Conservation (phyloP, 2,888 invertebrate species). For the Peribatodes rhomboidaria region DNA sequence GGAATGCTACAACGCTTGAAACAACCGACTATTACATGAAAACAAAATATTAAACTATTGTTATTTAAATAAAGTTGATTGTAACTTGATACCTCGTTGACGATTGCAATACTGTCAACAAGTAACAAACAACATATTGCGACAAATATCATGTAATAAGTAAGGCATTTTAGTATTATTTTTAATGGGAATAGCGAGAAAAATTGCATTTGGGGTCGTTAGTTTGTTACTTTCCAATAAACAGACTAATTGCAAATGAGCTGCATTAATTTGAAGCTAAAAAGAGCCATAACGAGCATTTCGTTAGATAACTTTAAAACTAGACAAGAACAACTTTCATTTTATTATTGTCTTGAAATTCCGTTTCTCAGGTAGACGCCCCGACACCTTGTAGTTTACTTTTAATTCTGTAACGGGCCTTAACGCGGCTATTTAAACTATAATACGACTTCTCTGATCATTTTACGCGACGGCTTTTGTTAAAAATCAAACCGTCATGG, state of each 20-base stretch:
- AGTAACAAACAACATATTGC: constrained; percentile 7
- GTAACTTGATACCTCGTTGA: constrained; percentile 18
- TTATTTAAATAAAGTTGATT: constrained; percentile 20
- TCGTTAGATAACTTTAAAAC: constrained; percentile 53
- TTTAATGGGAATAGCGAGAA: not conserved
- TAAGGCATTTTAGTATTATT: not conserved
- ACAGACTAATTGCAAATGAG: constrained; percentile 15
- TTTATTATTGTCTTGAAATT: constrained; percentile 57
- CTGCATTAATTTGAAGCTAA: constrained; percentile 21
- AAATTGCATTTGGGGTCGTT: not conserved
- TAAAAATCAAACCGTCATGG: not conserved
- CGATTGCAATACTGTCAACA: constrained; percentile 27
- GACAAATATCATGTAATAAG: not conserved
- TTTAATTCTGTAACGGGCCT: constrained; percentile 49
- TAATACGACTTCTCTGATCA: constrained; percentile 19
- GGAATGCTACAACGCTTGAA: not conserved
- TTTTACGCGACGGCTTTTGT: constrained; percentile 14
- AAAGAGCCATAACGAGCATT: constrained; percentile 37
- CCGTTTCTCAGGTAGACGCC: constrained; percentile 59
- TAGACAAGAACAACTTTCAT: constrained; percentile 65
- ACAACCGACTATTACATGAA: constrained; percentile 34
- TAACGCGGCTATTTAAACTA: constrained; percentile 33
- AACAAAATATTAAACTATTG: constrained; percentile 3
- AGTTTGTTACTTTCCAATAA: constrained; percentile 13
- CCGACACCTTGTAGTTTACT: constrained; percentile 47